These are phyloP conservation scores for Macroramphosus scolopax DNA, from an alignment of 2,797 vertebrate genomes.

Conservation along the genomic window DNA sequence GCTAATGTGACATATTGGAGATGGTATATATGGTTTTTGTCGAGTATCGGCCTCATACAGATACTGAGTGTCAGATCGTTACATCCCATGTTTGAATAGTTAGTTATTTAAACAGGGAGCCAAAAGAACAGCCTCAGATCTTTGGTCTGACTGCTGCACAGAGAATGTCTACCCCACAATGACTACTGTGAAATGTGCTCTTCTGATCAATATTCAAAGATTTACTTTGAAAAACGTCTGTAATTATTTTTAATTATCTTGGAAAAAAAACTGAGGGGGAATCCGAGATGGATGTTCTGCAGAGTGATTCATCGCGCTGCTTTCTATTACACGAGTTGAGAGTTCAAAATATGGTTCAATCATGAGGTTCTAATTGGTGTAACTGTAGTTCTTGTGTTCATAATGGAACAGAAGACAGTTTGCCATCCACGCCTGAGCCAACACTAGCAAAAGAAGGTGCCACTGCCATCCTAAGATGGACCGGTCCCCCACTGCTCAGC, in stretches of 20 bases:
- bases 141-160: neutral
- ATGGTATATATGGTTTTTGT: too few relatives aligned
- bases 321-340: slow-evolving; percentile 7
- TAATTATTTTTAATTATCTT: too few relatives aligned
- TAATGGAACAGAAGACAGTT: slow-evolving; percentile 35
- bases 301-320: neutral
- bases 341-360: slow-evolving; percentile 14
- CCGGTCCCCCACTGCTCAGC: slow-evolving; percentile 46
- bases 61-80: too few relatives aligned
- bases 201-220: too few relatives aligned
- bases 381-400: slow-evolving; percentile 35
- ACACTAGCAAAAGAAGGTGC: slow-evolving; percentile 42
- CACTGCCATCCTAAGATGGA: slow-evolving; percentile 44
- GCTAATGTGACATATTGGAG: too few relatives aligned
- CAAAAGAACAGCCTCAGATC: neutral
- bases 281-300: slow-evolving; percentile 4
- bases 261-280: neutral
- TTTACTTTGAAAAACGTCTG: too few relatives aligned
- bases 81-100: too few relatives aligned
- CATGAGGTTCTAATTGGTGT: slow-evolving; percentile 25
- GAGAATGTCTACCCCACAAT: too few relatives aligned
- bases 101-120: too few relatives aligned
- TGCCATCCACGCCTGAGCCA: slow-evolving; percentile 26
- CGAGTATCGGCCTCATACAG: too few relatives aligned
- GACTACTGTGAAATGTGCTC: too few relatives aligned